Percentiles rank a stretch among this genome's conserved stretches.
Evolutionary conservation across 2,797 vertebrate genomes (phyloP).

Genomic region (Bufotes viridis): DNA sequence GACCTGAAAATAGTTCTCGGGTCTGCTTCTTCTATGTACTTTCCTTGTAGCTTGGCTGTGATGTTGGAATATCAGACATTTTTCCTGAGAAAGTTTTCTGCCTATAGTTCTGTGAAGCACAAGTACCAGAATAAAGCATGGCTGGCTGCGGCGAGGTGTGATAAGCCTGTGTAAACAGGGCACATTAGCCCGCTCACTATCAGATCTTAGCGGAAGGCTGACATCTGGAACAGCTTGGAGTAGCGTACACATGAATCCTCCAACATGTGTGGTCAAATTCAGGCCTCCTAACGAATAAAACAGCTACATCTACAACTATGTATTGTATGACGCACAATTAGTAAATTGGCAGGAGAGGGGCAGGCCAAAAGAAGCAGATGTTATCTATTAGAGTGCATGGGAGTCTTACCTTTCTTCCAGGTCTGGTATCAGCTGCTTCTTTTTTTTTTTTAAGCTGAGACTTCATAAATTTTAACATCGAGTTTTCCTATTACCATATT

Average conservation of each 20-base stretch:
- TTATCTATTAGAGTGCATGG: constrained; percentile 1
- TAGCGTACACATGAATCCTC: constrained; percentile 39
- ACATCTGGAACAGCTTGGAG: constrained; percentile 60
- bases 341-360: constrained; percentile 52
- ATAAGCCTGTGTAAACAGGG: constrained; percentile 54
- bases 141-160: constrained; percentile 44
- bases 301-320: constrained; percentile 53
- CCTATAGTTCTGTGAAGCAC: background rate
- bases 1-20: constrained; percentile 26
- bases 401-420: constrained; percentile 35
- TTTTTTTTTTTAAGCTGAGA: background rate
- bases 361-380: constrained; percentile 51
- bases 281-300: constrained; percentile 56
- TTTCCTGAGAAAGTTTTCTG: constrained; percentile 11
- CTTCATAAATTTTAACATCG: background rate
- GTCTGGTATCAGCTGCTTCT: constrained; percentile 30
- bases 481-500: background rate
- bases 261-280: constrained; percentile 58
- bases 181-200: constrained; percentile 41
- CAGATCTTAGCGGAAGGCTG: constrained; percentile 36
- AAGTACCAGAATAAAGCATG: constrained; percentile 5
- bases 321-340: constrained; percentile 61
- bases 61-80: constrained; percentile 28
- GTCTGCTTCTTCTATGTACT: constrained; percentile 24
- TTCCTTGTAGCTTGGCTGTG: constrained; percentile 32